Evolutionary conservation across 2,888 invertebrate species (phyloP), one percentile per base, ranked within the genome.

Genomic region (Aplocera efformata): DNA sequence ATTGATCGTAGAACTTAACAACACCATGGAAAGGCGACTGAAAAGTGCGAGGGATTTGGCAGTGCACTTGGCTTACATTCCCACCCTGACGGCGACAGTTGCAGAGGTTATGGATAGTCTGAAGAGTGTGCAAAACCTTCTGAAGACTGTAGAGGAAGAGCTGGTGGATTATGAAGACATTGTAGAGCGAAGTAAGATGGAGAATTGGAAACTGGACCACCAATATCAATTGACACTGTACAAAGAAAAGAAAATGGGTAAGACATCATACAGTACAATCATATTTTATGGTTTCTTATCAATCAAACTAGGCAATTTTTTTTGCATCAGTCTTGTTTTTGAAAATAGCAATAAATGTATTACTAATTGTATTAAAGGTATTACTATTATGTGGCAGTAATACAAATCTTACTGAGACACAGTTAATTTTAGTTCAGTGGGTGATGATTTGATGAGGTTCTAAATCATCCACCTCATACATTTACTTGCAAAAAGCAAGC

Each of bases 191-290:
- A 88, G 91, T 47, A 93, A 93, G 50, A 89, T 94, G 66, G 91
- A 94, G 60, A 92, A 90, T 62, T 90, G 91, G 77, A 93, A 94
- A 70, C 67, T 92, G 27, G 92, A 94, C 61, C 94, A 94, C 63
- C 88, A 91, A 53, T 92, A 92, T 63, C 93, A 94, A 52, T 81
- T 94, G 36, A 90, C 91, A 9, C 73, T 93, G 52, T 93, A 93
- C 57, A 91, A 93, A 67, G 92, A 93, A 56, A 92, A 91, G 58
- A 93, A 93, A 79, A 82, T 93, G 70, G 91, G 94, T 94, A 73
- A 17, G n/a, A n/a, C n/a, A n/a, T n/a, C n/a, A n/a, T n/a, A n/a
- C n/a, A n/a, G n/a, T n/a, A n/a, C n/a, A n/a, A n/a, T n/a, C n/a
- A n/a, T n/a, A n/a, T n/a, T n/a, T n/a, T n/a, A n/a, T n/a, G n/a